Base-by-base conservation (phyloP, 2,113 vertebrate species). In the Nanger granti region DNA sequence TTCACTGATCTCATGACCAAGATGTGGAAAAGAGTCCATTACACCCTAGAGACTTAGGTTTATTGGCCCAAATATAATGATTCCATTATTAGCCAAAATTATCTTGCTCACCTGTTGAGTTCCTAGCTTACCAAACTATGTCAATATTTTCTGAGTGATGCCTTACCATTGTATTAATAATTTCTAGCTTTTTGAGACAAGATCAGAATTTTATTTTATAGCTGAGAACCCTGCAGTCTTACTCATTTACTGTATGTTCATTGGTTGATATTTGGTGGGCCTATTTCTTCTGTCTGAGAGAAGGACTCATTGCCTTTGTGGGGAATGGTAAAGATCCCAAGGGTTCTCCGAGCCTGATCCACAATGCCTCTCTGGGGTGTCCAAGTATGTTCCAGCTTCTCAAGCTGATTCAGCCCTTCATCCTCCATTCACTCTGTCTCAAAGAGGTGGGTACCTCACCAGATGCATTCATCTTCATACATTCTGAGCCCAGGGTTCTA, bases 141-240 rank as follows among this genome's bases (percentile, higher is more conserved):
- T 28, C 95, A 73, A 86, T 92, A 90, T 93, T 93, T 98, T 95
- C 79, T 44, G 91, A 64, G 54, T 84, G 34, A 83, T 89, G 60
- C 91, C 97, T 96, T 82, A 76, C 69, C 62, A 66, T 66, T 66
- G 52, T 83, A 28, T 79, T 79, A 41, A 62, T 93, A 85, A 86
- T 95, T 86, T 97, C n/a, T 82, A 95, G 37, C 62, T 97, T 94
- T 69, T 92, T 93, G 86, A 97, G 97, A 86, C 37, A 91, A 95
- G 80, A 90, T 89, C 94, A 97, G 55, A 79, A 82, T 97, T 98
- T 91, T 93, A 93, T 95, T 95, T 94, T 87, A 54, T 3, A 83
- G 76, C 22, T 57, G 76, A 96, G 85, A 94, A 37, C 14, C 31
- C 89, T 95, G 28, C 20, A 93, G 31, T 76, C 89, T 95, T 90